These are phyloP conservation scores for Hermetia illucens DNA, from an alignment of 1,140 invertebrate species.

Conservation along the genomic window DNA sequence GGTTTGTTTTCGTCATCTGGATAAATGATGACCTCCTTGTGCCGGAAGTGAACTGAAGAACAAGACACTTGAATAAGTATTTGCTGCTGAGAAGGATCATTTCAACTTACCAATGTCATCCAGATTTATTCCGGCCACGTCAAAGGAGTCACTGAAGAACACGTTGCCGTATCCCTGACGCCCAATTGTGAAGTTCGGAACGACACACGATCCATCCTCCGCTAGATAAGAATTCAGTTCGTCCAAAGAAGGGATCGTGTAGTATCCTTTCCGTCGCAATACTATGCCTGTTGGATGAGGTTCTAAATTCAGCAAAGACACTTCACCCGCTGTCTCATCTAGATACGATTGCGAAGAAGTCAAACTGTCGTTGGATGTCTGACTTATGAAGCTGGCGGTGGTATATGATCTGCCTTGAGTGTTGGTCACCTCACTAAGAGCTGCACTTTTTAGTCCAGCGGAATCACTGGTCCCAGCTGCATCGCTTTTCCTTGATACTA, in stretches of 20 bases:
- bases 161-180: slow-evolving; percentile 86
- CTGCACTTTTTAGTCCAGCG: too few relatives aligned
- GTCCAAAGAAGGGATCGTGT: slow-evolving; percentile 67
- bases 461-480: neutral
- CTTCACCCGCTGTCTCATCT: slow-evolving; percentile 3
- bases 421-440: too few relatives aligned
- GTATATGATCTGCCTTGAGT: neutral
- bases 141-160: slow-evolving; percentile 71
- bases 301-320: slow-evolving; percentile 16
- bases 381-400: neutral
- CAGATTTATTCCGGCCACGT: slow-evolving; percentile 78
- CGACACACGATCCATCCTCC: slow-evolving; percentile 63
- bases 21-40: slow-evolving; percentile 63
- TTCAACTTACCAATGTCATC: slow-evolving; percentile 61
- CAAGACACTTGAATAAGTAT: too few relatives aligned
- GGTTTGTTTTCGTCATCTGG: slow-evolving; percentile 56
- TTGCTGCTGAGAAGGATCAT: slow-evolving; percentile 9
- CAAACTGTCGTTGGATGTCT: neutral
- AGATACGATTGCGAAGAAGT: slow-evolving; percentile 1
- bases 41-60: slow-evolving; percentile 49
- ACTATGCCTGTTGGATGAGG: slow-evolving; percentile 46
- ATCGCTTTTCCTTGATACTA: slow-evolving; percentile 20
- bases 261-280: slow-evolving; percentile 63
- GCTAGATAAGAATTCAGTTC: slow-evolving; percentile 50
- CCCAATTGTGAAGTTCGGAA: slow-evolving; percentile 84